Base-by-base conservation (phyloP, 2,888 invertebrate species). In the Allygus modestus region DNA sequence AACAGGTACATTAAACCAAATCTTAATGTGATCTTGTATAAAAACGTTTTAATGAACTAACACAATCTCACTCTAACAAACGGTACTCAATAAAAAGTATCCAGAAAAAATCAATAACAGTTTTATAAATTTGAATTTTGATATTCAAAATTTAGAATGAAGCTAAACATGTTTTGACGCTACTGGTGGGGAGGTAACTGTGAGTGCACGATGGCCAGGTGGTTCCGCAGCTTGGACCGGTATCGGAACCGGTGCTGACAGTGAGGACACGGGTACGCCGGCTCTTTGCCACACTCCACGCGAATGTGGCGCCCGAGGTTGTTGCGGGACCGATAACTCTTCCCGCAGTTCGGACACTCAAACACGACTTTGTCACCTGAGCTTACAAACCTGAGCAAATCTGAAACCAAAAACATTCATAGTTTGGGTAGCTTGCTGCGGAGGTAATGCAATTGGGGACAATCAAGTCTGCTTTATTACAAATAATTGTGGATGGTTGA, bases 241-340 rank as follows among this genome's bases (percentile, higher is more conserved):
- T 89, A 79, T 85, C 86, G 11, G 77, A 85, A 81, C 86, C 79
- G 58, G 86, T 90, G 90, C 1, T 91, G 84, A 87, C 91, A 91
- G 84, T 89, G 87, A 7, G 86, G 87, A 86, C 91, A 91, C 33
- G 86, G 85, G 87, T 90, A 89, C 84, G 89, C 89, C 15, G 91
- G 90, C 17, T 88, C 87, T 79, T 90, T 90, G 20, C 90, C 90
- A 85, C 90, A 90, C 84, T 89, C 89, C 46, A 88, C 86, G 77
- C 87, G 86, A 69, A 88, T 84, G 85, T 90, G 89, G 26, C 89
- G 87, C 73, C 88, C 87, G n/a, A 89, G 85, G 84, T 83, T 88
- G 84, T 88, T 88, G 84, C 89, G 90, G 88, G 89, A 89, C 7
- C 87, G 88, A 86, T 90, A 91, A 65, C 69, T 75, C 65, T 88